phyloP scores from a whole-genome alignment of 2,797 vertebrate species.

The Brachyalestes nurse region DNA sequence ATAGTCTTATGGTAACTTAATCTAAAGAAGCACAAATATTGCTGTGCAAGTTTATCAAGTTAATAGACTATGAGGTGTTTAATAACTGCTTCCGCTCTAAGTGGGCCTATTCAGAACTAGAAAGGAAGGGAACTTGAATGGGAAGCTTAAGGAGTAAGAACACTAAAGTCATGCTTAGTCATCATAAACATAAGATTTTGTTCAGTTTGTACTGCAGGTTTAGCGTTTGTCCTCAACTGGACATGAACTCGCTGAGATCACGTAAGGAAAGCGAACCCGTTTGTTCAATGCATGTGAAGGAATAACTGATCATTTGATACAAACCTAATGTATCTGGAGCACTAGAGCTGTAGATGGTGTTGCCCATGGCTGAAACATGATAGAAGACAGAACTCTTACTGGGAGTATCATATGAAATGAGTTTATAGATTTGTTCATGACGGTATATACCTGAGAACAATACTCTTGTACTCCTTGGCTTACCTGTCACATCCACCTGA shows the following conservation, averaged over 20 bases:
- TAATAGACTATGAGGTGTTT: too few relatives aligned
- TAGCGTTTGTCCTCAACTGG: background rate
- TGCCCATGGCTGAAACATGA: slow-evolving; percentile 29
- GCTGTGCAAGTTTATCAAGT: too few relatives aligned
- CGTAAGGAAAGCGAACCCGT: background rate
- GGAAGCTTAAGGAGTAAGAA: too few relatives aligned
- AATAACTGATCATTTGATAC: slow-evolving; percentile 21
- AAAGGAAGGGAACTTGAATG: too few relatives aligned
- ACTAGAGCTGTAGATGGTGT: slow-evolving; percentile 40
- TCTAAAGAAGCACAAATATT: too few relatives aligned
- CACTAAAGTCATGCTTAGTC: background rate
- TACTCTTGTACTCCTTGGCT: background rate
- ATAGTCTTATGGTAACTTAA: too few relatives aligned
- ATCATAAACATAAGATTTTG: background rate
- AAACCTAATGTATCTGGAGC: slow-evolving; percentile 51
- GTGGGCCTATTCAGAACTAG: too few relatives aligned
- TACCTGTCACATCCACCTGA: slow-evolving; percentile 66
- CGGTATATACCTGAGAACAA: background rate
- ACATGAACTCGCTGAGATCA: background rate
- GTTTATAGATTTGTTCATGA: background rate
- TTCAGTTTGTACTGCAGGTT: background rate
- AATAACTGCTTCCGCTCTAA: too few relatives aligned
- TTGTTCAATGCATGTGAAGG: background rate
- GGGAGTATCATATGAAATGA: background rate
- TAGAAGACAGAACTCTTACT: background rate